Evolutionary conservation across 2,888 invertebrate species (phyloP).

Genomic region (Drosophila peninsularis): DNA sequence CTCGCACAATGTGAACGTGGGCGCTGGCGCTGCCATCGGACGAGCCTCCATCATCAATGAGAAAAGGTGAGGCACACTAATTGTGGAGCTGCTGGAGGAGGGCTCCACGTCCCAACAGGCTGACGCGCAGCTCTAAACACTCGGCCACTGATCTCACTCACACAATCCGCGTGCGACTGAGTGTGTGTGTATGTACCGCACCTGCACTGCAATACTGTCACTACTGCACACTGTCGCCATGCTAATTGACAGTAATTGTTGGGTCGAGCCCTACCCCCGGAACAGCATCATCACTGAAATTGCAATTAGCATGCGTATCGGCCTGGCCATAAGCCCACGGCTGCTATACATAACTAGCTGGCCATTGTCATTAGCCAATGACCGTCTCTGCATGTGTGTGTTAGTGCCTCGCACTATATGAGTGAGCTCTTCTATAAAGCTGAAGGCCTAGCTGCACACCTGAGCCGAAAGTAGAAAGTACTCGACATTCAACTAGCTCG

Average conservation of each 20-base stretch:
- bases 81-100: conserved; percentile 78
- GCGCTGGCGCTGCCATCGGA: conserved; percentile 45
- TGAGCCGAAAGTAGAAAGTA: background rate
- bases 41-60: conserved; percentile 81
- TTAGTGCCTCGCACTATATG: background rate
- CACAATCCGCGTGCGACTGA: conserved; percentile 7
- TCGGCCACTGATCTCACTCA: conserved; percentile 55
- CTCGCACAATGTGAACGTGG: conserved; percentile 48
- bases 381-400: background rate
- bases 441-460: conserved; percentile 5
- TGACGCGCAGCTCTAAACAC: conserved; percentile 72
- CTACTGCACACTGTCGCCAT: conserved; percentile 15
- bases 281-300: conserved; percentile 4
- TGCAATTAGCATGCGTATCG: conserved; percentile 28
- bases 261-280: conserved; percentile 6
- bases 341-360: conserved; percentile 8
- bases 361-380: conserved; percentile 14
- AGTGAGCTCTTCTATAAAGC: background rate
- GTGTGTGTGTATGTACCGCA: conserved; percentile 10
- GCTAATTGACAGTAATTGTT: conserved; percentile 53
- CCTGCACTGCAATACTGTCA: conserved; percentile 1
- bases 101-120: conserved; percentile 63
- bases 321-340: conserved; percentile 25
- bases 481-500: background rate
- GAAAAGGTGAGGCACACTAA: conserved; percentile 84